phyloP scores from a whole-genome alignment of 1,140 invertebrate genomes.

The Drosophila pandora region DNA sequence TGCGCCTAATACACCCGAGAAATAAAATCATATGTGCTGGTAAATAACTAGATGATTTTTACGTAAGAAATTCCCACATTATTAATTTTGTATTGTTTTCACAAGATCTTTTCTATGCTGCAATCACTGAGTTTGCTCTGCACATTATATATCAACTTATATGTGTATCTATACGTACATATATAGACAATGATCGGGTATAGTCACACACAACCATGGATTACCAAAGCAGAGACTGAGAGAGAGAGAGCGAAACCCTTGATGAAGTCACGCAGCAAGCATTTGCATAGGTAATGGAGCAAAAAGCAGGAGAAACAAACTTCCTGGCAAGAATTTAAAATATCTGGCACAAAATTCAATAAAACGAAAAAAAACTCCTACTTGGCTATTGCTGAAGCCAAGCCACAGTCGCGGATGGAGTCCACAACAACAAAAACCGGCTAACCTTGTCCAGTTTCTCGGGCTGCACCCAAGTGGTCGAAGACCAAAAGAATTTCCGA shows the following conservation, averaged over 20 bases:
- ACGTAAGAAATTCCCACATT: conserved; percentile 80
- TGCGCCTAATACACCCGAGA: not conserved
- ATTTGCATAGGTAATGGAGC: conserved; percentile 64
- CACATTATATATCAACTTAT: conserved; percentile 46
- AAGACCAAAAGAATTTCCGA: conserved; percentile 68
- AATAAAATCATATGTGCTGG: conserved; percentile 16
- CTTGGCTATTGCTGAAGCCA: conserved; percentile 20
- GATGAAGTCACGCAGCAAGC: conserved; percentile 66
- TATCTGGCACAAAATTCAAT: conserved; percentile 79
- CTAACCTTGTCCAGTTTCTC: conserved; percentile 74
- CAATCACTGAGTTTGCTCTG: conserved; percentile 37
- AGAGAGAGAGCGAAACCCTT: conserved; percentile 22
- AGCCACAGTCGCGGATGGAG: conserved; percentile 4
- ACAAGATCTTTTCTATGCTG: conserved; percentile 58
- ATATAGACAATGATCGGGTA: conserved; percentile 57
- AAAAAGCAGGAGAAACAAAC: conserved; percentile 34
- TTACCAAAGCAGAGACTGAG: conserved; percentile 4
- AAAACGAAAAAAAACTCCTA: conserved; percentile 42
- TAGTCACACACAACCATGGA: conserved; percentile 9
- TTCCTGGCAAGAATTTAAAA: conserved; percentile 76
- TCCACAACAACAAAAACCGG: conserved; percentile 44
- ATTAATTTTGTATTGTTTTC: conserved; percentile 69
- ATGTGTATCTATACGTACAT: not conserved
- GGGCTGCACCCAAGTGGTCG: conserved; percentile 65
- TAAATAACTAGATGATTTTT: conserved; percentile 36